Conservation (phyloP, 2,113 vertebrate species). For the Planiliza haematocheilus region DNA sequence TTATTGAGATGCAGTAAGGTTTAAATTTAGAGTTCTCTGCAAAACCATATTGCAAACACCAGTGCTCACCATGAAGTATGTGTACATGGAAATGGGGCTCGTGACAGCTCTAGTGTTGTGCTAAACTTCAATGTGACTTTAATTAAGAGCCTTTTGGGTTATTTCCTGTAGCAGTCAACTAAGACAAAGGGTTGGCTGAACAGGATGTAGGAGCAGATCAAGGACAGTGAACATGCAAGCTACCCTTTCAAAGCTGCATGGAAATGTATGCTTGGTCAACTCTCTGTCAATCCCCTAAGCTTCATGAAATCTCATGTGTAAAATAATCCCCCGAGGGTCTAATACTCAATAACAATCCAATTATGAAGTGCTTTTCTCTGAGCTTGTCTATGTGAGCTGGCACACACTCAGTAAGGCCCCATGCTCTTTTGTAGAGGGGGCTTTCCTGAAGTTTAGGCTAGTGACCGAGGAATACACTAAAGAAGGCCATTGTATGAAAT, state of each 20-base stretch:
- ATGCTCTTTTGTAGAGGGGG: conserved; percentile 53
- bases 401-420: conserved; percentile 51
- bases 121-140: conserved; percentile 48
- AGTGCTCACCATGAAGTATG: conserved; percentile 28
- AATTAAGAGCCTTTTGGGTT: conserved; percentile 48
- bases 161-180: conserved; percentile 49
- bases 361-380: conserved; percentile 45
- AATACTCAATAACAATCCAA: conserved; percentile 53
- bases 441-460: conserved; percentile 63
- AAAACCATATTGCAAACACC: conserved; percentile 42
- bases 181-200: conserved; percentile 13
- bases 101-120: conserved; percentile 1
- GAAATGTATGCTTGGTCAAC: conserved; percentile 22
- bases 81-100: conserved; percentile 23
- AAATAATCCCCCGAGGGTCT: conserved; percentile 30
- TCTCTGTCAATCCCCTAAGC: conserved; percentile 25
- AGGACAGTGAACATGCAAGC: conserved; percentile 16
- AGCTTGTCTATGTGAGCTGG: conserved; percentile 55
- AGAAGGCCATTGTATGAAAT: conserved; percentile 68
- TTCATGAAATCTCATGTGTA: conserved; percentile 36
- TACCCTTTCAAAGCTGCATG: conserved; percentile 32
- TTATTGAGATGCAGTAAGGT: background rate
- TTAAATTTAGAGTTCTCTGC: background rate
- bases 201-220: conserved; percentile 41
- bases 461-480: conserved; percentile 46